phyloP scores from a whole-genome alignment of 2,113 vertebrate genomes.

The Excalfactoria chinensis region DNA sequence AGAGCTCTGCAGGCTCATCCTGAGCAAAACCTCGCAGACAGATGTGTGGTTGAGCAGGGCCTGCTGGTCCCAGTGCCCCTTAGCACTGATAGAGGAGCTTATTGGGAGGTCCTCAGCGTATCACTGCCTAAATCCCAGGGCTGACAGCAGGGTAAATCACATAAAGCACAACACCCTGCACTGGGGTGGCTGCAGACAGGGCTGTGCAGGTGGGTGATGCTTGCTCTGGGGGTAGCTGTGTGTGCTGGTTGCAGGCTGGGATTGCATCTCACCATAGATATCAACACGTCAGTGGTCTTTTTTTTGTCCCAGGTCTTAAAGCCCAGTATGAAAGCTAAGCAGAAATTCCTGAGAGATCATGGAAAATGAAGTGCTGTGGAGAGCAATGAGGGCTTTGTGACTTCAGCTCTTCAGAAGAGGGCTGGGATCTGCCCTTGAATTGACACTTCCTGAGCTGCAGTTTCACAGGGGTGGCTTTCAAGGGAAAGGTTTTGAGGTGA shows the following conservation, averaged over 20 bases:
- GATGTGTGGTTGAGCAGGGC: no score
- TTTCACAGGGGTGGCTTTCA: background rate
- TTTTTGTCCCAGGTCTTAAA: background rate
- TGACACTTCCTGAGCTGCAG: background rate
- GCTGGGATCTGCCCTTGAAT: background rate
- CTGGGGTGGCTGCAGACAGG: background rate
- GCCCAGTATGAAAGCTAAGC: background rate
- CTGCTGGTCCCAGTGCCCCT: background rate
- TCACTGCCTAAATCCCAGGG: background rate
- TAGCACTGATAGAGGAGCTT: background rate
- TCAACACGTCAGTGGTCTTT: background rate
- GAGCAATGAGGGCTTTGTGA: background rate
- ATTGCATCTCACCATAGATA: background rate
- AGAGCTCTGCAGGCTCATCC: background rate
- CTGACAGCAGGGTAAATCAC: no score
- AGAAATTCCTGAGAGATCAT: background rate
- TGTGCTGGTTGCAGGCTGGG: background rate
- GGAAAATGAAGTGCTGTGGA: background rate
- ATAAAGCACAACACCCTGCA: background rate
- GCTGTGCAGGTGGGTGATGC: background rate
- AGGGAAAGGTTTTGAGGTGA: background rate
- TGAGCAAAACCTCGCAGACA: background rate
- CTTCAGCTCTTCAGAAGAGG: background rate
- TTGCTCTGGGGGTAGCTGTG: background rate
- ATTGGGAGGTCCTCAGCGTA: background rate